These are phyloP conservation scores for Zaprionus lineosus DNA, from an alignment of 2,888 invertebrate genomes.

Conservation along the genomic window DNA sequence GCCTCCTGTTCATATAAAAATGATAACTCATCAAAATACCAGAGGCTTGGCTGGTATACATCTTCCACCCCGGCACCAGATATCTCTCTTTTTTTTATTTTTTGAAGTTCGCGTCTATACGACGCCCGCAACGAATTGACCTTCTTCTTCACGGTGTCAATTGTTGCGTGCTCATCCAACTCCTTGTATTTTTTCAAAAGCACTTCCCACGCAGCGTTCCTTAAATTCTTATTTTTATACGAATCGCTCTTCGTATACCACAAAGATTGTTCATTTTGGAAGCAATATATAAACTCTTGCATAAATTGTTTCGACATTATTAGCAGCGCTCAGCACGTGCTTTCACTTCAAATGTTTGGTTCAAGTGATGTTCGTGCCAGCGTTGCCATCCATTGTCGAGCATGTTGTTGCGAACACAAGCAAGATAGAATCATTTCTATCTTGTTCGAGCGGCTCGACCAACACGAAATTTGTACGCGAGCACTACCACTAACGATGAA, in stretches of 20 bases:
- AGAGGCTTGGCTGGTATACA: conserved; percentile 8
- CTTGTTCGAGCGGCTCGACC: too few species aligned
- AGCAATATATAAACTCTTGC: conserved; percentile 8
- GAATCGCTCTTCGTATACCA: conserved; percentile 11
- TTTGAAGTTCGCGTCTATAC: conserved; percentile 13
- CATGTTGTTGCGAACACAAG: conserved; percentile 3
- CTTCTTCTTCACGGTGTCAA: conserved; percentile 14
- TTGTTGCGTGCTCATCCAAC: background rate
- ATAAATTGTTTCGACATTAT: conserved; percentile 12
- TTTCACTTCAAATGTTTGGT: too few species aligned
- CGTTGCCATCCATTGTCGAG: conserved; percentile 7
- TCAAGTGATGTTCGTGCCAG: too few species aligned
- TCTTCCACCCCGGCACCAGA: conserved; percentile 7
- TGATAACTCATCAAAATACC: conserved; percentile 1
- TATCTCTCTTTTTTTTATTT: conserved; percentile 13
- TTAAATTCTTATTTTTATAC: conserved; percentile 13
- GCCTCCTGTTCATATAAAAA: conserved; percentile 10
- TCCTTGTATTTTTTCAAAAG: background rate
- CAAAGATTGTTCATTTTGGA: conserved; percentile 3
- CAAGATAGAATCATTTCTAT: conserved; percentile 15
- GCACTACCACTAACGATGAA: too few species aligned
- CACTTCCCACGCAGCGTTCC: conserved; percentile 8
- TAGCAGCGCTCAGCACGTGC: too few species aligned
- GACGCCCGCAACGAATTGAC: conserved; percentile 18
- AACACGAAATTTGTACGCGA: too few species aligned